A percentile compares a stretch with the other conserved stretches of the same genome.
Evolutionary conservation across 2,888 invertebrate genomes (phyloP).

Genomic region (Andrena camellia): DNA sequence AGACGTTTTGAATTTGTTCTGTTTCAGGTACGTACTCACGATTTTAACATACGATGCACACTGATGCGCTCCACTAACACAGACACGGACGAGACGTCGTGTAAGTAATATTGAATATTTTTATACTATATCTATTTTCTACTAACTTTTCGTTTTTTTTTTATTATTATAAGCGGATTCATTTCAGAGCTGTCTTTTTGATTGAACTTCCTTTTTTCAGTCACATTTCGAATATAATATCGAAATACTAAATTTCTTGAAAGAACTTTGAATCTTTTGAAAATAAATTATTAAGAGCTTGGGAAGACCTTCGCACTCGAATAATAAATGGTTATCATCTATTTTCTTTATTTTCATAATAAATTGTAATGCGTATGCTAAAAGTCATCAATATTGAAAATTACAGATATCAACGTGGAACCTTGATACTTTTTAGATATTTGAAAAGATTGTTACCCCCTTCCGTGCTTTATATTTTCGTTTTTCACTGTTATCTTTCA

Average conservation of each 20-base stretch:
- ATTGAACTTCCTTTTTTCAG: too few relatives aligned
- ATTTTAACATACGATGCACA: conserved; percentile 62
- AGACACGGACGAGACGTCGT: conserved; percentile 63
- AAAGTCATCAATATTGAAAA: not conserved
- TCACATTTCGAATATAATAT: not conserved
- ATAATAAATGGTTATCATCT: too few relatives aligned
- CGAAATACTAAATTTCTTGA: not conserved
- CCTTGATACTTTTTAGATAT: not conserved
- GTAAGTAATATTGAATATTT: conserved; percentile 48
- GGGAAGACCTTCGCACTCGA: not conserved
- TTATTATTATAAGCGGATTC: not conserved
- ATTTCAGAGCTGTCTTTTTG: not conserved
- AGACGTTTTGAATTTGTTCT: not conserved
- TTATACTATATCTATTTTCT: conserved; percentile 9
- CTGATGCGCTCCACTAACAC: conserved; percentile 62
- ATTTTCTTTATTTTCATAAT: too few relatives aligned
- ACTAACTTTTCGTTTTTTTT: not conserved
- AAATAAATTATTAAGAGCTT: not conserved
- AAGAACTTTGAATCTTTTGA: not conserved
- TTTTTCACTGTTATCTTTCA: too few relatives aligned
- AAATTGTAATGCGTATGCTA: not conserved
- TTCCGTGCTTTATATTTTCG: too few relatives aligned
- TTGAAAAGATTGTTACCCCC: not conserved
- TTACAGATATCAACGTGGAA: not conserved
- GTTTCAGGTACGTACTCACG: conserved; percentile 58